These are phyloP conservation scores for Neodontobutis hainanensis DNA, from an alignment of 2,113 vertebrate genomes.

Conservation along the genomic window DNA sequence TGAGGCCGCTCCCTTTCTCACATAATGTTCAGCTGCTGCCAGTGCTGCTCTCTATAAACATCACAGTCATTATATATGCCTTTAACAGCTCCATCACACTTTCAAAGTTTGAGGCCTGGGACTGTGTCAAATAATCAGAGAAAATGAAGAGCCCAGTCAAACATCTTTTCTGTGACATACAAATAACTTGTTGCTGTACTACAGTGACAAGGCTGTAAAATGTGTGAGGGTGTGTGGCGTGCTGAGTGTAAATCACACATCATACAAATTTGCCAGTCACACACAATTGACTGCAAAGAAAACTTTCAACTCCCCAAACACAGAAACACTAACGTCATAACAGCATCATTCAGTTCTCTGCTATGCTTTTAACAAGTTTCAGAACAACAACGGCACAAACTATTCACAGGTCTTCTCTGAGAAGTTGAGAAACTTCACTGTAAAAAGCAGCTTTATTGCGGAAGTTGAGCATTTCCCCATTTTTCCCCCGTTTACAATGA, in stretches of 20 bases:
- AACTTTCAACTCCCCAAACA: neutral
- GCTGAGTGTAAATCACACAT: slow-evolving; percentile 34
- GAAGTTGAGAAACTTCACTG: slow-evolving; percentile 38
- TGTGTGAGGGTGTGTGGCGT: slow-evolving; percentile 30
- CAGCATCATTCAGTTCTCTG: slow-evolving; percentile 9
- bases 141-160: slow-evolving; percentile 13
- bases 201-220: slow-evolving; percentile 23
- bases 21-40: slow-evolving; percentile 31
- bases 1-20: slow-evolving; percentile 33
- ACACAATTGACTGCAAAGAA: neutral
- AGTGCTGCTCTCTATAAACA: slow-evolving; percentile 43
- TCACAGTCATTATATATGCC: slow-evolving; percentile 38
- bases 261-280: slow-evolving; percentile 13
- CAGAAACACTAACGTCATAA: slow-evolving; percentile 22
- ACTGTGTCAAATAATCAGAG: slow-evolving; percentile 32
- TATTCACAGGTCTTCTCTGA: slow-evolving; percentile 15
- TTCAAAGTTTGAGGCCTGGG: slow-evolving; percentile 12
- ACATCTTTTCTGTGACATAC: slow-evolving; percentile 18
- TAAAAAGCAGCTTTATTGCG: slow-evolving; percentile 24
- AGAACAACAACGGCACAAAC: slow-evolving; percentile 19
- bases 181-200: slow-evolving; percentile 8
- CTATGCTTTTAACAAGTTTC: slow-evolving; percentile 13
- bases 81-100: slow-evolving; percentile 50
- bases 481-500: slow-evolving; percentile 69
- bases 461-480: slow-evolving; percentile 28